Conservation (phyloP, 2,113 vertebrate species). For the Ciconia stormi region DNA sequence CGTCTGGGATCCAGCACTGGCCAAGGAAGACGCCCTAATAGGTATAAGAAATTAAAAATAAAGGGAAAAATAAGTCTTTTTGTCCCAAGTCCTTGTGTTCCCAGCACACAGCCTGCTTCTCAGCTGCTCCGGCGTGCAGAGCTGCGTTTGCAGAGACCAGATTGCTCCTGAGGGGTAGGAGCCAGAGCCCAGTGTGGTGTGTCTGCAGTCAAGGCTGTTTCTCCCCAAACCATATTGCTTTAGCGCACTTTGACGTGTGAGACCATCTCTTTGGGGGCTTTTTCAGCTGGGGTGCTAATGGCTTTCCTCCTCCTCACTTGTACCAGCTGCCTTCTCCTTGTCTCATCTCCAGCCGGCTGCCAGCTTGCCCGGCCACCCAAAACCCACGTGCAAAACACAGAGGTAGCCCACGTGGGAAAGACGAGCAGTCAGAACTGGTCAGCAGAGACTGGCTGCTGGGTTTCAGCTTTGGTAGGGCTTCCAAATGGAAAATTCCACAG, state of each 20-base stretch:
- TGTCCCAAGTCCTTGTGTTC: not conserved
- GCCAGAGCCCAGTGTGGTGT: not conserved
- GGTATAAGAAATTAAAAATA: not conserved
- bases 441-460: not conserved
- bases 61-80: not conserved
- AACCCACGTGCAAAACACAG: not conserved
- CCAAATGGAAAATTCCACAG: not conserved
- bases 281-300: not conserved
- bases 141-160: not conserved
- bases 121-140: fast-evolving
- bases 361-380: not conserved
- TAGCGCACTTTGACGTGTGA: not conserved
- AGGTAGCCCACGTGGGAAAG: not conserved
- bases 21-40: not conserved
- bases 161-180: not conserved
- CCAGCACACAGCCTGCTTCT: not conserved
- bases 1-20: fast-evolving
- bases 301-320: not conserved
- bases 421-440: not conserved
- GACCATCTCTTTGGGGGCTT: not conserved
- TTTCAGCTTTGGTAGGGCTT: not conserved
- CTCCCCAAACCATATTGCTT: not conserved
- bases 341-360: not conserved
- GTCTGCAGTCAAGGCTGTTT: not conserved
- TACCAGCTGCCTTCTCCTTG: not conserved